Conservation (phyloP, 2,113 vertebrate genomes). For the Platichthys stellatus region DNA sequence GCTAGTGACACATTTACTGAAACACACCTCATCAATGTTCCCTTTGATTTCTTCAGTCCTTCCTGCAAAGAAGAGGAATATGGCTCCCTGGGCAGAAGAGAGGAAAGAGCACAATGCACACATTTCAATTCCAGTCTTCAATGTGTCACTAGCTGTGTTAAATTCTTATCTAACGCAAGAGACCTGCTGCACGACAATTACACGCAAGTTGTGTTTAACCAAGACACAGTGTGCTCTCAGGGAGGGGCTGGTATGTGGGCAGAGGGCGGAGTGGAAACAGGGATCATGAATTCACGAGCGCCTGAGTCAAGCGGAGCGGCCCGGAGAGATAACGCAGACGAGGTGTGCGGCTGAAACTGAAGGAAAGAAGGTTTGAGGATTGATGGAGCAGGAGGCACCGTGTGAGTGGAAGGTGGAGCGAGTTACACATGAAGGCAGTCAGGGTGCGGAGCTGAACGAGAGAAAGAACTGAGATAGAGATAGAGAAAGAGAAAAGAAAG, state of each 20-base stretch:
- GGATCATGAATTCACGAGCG: slow-evolving; percentile 14
- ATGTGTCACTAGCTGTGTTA: neutral
- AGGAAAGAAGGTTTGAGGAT: neutral
- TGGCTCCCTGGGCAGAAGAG: slow-evolving; percentile 80
- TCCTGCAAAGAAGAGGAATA: slow-evolving; percentile 88
- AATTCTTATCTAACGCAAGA: neutral
- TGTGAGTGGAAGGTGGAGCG: slow-evolving; percentile 8
- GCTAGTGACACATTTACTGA: neutral
- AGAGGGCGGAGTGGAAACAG: slow-evolving; percentile 58
- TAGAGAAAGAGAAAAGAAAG: neutral
- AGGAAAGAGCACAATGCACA: neutral
- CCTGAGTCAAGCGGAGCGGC: neutral
- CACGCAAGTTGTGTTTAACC: slow-evolving; percentile 36
- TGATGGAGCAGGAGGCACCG: neutral
- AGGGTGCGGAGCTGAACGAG: neutral
- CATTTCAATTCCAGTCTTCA: neutral
- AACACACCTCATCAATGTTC: slow-evolving; percentile 85
- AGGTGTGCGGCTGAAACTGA: too few species aligned
- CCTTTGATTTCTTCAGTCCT: slow-evolving; percentile 87
- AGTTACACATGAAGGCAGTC: neutral
- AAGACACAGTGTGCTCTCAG: slow-evolving; percentile 68
- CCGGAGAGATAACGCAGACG: neutral
- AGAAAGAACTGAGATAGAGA: neutral
- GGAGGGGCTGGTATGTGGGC: slow-evolving; percentile 63
- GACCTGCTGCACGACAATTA: slow-evolving; percentile 1